Conservation (phyloP, 2,888 invertebrate species). For the Macrophya annulata region DNA sequence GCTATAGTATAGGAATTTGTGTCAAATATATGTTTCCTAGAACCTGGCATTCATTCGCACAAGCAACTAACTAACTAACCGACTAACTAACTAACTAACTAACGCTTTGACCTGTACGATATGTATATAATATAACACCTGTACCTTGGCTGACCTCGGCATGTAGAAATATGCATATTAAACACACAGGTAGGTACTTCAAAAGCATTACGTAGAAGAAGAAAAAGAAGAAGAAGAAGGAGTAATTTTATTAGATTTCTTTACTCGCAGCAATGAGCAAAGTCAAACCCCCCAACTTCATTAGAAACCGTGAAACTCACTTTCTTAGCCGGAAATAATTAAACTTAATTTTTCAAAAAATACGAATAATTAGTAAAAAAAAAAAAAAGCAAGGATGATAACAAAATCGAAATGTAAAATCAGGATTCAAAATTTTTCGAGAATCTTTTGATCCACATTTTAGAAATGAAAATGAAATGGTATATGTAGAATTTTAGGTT, state of each 20-base stretch:
- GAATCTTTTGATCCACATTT: too few species aligned
- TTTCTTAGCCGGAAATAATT: too few species aligned
- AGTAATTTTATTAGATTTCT: not conserved
- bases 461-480: too few species aligned
- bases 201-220: not conserved
- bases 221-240: not conserved
- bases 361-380: too few species aligned
- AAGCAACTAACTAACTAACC: conserved; percentile 5
- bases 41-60: conserved; percentile 33
- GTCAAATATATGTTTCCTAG: conserved; percentile 40
- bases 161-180: conserved; percentile 19
- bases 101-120: not conserved
- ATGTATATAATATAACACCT: conserved; percentile 22
- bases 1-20: conserved; percentile 36
- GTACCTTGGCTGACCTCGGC: conserved; percentile 47
- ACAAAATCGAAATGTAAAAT: too few species aligned
- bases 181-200: not conserved
- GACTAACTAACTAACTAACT: not conserved
- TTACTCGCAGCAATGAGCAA: not conserved
- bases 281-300: not conserved
- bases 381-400: too few species aligned
- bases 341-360: too few species aligned
- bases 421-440: too few species aligned
- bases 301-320: not conserved
- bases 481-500: too few species aligned